Evolutionary conservation across 1,140 invertebrate species (phyloP), one percentile per base, ranked within the genome.

Genomic region (Anadara kagoshimensis): DNA sequence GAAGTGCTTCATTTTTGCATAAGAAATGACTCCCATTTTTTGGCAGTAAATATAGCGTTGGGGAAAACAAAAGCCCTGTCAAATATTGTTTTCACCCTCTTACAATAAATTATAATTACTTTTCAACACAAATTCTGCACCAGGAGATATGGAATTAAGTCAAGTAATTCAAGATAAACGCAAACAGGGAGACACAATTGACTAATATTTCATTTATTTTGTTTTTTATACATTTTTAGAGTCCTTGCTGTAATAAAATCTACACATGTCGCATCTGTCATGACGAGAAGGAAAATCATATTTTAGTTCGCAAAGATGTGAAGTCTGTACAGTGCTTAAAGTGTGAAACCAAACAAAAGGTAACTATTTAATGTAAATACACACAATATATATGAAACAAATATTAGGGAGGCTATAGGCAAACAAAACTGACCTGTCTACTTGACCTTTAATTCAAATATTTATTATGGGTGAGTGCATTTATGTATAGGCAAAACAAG

Each of bases 211-310:
- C n/a, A n/a, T n/a, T n/a, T n/a, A n/a, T n/a, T n/a, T n/a, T n/a
- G n/a, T n/a, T n/a, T 63, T 56, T 61, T 72, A 5, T 61, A 45
- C 54, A 45, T 5, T 76, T 76, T 69, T 86, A 96, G 95, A 94
- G 94, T 29, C 95, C 95, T 63, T 96, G 95, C 84, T 97, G 95
- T 88, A 93, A 94, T 79, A 95, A 95, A 87, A 91, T 95, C 1
- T 97, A 96, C 87, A 93, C 94, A 70, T 96, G 95, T 85, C 91
- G 95, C 41, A 95, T 96, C 85, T 96, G 95, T 83, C 95, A 97
- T 83, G 95, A 97, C 89, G 94, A 96, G 78, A 93, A 93, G 61
- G 95, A 96, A 82, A 90, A 93, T 56, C 95, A 96, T 85, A 92
- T 93, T 26, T 92, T 96, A 53, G 94, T 95, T 87, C 91, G 95